Base-by-base conservation (phyloP, 1,140 invertebrate genomes). In the Aphelenchoides besseyi region DNA sequence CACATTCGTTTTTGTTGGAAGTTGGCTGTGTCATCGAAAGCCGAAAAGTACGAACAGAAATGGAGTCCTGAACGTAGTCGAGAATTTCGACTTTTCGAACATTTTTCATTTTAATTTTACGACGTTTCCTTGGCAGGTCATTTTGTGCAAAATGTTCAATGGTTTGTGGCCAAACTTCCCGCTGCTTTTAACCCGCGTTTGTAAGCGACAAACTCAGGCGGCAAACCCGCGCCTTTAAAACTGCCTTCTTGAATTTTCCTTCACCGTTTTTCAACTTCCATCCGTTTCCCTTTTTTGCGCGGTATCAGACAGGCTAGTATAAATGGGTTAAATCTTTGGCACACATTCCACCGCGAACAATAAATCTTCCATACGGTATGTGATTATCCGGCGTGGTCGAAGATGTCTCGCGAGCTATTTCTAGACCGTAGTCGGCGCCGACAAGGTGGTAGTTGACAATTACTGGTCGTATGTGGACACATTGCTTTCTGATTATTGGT, bases 361-460 rank as follows among this genome's bases (percentile, higher is more conserved):
- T n/a, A 48, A 48, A 48, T 48, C 41, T 48, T 12, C 41, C 23
- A 12, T 48, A 48, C 41, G 41, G 41, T 48, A 48, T 23, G 41
- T 23, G 41, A 48, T 48, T 48, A 48, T 48, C 41, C 41, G 41
- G 12, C 41, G 41, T 48, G n/a, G n/a, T 48, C 12, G 41, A 48
- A 48, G 41, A 48, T 48, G 41, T 48, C 41, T 12, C 41, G 41
- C 12, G 41, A 12, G 41, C 41, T 23, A 23, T 48, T 48, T 48
- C 12, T 48, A 12, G 12, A 48, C 41, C 12, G 41, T 48, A 48
- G 12, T 48, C 41, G 41, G 41, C 41, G 41, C 41, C 41, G 12
- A 23, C 41, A 48, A 48, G 41, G 41, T 48, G 41, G 41, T 16
- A 48, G 41, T 48, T 48, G 41, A 48, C 41, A 48, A 48, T 48